Evolutionary conservation across 2,797 vertebrate species (phyloP), one percentile per base, ranked within the genome.

Genomic region (Gadopsis bispinosus): DNA sequence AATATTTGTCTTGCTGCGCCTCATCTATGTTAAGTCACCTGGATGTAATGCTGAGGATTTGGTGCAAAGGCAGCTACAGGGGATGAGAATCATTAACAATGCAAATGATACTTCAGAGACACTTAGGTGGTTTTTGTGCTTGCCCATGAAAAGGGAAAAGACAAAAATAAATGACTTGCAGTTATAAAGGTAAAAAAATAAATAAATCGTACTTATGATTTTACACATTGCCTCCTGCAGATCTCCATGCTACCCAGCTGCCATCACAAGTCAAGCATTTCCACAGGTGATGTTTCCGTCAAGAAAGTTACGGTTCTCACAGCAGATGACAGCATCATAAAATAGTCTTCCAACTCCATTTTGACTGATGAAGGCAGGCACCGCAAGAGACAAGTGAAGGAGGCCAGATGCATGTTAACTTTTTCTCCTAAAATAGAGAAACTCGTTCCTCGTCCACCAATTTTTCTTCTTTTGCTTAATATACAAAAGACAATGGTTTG

Each of bases 11-110:
- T 4, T n/a, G n/a, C 16, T 61, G 3, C 64, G 90, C 73, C 0
- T 39, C 6, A 4, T 87, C 56, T 0, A 68, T 80, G 14, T 63
- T 50, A 26, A 0, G 33, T 37, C 82, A 92, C 89, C 47, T 78
- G 10, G 64, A 91, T 67, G 39, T 87, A 90, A 47, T 76, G 89
- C 84, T 92, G 91, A 53, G 90, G 91, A n/a, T 92, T 92, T 7
- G 37, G 72, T 0, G 26, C 19, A 35, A 88, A 92, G 45, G 66
- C 5, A 2, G 4, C 91, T 92, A 5, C 26, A 59, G 62, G 55
- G 0, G 33, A 45, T 12, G 11, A 71, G 13, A 67, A 50, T 76
- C 16, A 73, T 33, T 1, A 20, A 59, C 0, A 43, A 51, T 4
- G 29, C 17, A 69, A 16, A 26, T 77, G 10, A 39, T 14, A 31